phyloP scores from a whole-genome alignment of 2,797 vertebrate species.

The Microtus obscurus region DNA sequence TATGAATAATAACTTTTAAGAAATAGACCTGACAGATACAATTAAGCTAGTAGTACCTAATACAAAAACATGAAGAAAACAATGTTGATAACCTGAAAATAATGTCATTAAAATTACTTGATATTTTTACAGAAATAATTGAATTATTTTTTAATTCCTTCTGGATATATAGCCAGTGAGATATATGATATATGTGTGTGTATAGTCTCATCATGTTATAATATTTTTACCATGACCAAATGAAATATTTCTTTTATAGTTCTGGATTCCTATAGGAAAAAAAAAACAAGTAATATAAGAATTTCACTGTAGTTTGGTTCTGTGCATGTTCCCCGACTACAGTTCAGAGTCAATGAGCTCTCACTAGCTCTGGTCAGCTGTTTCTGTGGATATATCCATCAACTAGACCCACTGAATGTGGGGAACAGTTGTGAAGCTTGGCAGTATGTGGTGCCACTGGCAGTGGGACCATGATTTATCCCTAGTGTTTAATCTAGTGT shows the following conservation, averaged over 20 bases:
- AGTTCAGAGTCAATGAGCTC: no score
- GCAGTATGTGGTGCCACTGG: no score
- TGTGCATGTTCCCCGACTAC: no score
- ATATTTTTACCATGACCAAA: not conserved
- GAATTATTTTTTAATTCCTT: no score
- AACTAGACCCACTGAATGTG: no score
- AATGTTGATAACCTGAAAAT: not conserved
- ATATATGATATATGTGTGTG: not conserved
- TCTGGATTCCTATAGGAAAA: not conserved
- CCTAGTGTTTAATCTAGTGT: no score
- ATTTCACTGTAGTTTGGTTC: not conserved
- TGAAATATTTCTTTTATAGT: not conserved
- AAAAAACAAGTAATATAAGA: not conserved
- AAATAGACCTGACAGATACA: not conserved
- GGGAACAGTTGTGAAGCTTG: no score
- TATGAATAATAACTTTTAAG: not conserved
- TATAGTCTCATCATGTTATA: not conserved
- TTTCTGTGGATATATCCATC: no score
- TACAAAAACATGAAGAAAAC: not conserved
- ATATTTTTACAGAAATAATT: not conserved
- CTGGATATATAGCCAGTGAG: not conserved
- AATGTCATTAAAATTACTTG: not conserved
- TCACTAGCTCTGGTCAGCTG: no score
- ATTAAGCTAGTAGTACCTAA: not conserved
- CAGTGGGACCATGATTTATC: no score